These are phyloP conservation scores for Clupea harengus DNA, from an alignment of 2,113 vertebrate genomes.

Conservation along the genomic window DNA sequence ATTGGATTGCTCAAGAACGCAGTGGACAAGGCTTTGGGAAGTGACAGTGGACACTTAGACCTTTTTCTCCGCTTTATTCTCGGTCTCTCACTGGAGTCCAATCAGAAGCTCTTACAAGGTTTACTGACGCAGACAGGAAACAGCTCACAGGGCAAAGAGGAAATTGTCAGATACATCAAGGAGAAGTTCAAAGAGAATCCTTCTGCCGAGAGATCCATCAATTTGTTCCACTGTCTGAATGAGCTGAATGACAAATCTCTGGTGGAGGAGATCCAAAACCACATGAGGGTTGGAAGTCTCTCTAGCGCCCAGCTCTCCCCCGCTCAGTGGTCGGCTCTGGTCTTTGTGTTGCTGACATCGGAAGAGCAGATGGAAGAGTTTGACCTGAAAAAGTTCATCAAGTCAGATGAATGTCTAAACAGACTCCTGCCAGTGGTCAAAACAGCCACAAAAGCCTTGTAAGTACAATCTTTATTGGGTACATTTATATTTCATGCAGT, in stretches of 20 bases:
- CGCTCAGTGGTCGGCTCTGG: slow-evolving; percentile 13
- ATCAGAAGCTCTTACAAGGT: too few species aligned
- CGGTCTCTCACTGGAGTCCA: slow-evolving; percentile 4
- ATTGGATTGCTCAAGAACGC: not conserved
- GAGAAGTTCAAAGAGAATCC: not conserved
- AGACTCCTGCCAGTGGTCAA: slow-evolving; percentile 5
- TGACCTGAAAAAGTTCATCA: not conserved
- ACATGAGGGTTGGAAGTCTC: not conserved
- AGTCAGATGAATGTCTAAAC: not conserved
- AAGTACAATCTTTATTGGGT: too few species aligned
- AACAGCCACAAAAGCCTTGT: not conserved
- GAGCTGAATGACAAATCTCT: not conserved
- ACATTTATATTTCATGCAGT: too few species aligned
- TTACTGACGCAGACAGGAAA: too few species aligned
- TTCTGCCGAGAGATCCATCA: not conserved
- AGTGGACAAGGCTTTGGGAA: not conserved
- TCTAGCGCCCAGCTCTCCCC: not conserved
- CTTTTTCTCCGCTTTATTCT: slow-evolving; percentile 3
- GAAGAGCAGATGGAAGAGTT: not conserved
- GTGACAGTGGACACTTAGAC: not conserved
- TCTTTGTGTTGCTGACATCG: slow-evolving; percentile 1
- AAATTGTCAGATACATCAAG: too few species aligned
- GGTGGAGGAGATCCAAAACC: not conserved
- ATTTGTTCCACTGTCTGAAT: not conserved
- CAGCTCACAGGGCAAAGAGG: too few species aligned